Base-by-base conservation (phyloP, 2,113 vertebrate species). In the Panurus biarmicus region DNA sequence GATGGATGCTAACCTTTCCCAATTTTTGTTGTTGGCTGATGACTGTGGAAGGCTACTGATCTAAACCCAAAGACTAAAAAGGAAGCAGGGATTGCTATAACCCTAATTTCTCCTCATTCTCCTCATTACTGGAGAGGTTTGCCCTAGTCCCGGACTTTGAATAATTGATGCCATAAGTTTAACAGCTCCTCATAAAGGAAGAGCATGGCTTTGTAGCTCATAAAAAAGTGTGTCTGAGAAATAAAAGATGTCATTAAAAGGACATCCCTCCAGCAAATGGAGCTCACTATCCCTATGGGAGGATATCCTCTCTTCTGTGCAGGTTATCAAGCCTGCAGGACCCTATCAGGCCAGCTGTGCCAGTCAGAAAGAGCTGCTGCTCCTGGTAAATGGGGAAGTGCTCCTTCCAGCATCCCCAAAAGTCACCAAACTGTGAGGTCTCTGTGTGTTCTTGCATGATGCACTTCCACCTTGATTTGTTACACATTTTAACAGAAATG, bases 111-210 rank as follows among this genome's bases (percentile, higher is more conserved):
- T 65, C 45, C 58, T 61, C 40, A 25, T 82, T 90, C 40, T 76
- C 28, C 45, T 90, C 36, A 40, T 69, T 70, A 40, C 53, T 74
- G 62, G n/a, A 92, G 85, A 88, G 58, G 35, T 60, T 86, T 93
- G 10, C 29, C 33, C 15, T 62, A 23, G 54, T 80, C 50, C 12
- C 60, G 90, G 31, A 47, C 75, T 83, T 88, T 80, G 67, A 95
- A 86, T 90, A 94, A 85, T 65, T 84, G 67, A 90, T 90, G 44
- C 60, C 7, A 0, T 57, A 51, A 87, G 70, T 87, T 81, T 75
- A 76, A 44, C 47, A 86, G n/a, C 35, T 93, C 26, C 45, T 80
- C 45, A 44, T 82, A 87, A 93, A 83, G 50, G 53, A 85, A 82
- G 40, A 79, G 36, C 22, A 25, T 48, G 53, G 40, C 67, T 82